Conservation (phyloP, 2,113 vertebrate genomes). For the Lucifuga dentata region DNA sequence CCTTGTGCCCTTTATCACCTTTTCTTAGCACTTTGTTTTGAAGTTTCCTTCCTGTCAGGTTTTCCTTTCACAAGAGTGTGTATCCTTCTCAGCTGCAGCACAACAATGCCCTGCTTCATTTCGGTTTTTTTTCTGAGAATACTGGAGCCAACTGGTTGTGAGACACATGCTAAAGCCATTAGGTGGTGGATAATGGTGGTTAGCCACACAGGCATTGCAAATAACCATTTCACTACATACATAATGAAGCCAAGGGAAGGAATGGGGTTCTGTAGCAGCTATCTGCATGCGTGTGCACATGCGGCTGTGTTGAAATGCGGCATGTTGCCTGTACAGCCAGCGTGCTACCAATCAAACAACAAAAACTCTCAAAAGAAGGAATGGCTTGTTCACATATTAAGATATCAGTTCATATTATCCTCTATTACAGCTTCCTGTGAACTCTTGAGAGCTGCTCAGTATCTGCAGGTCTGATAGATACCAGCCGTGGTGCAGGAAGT, state of each 20-base stretch:
- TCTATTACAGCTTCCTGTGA: conserved; percentile 12
- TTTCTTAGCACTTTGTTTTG: conserved; percentile 72
- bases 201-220: conserved; percentile 61
- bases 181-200: conserved; percentile 58
- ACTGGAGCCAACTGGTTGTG: conserved; percentile 60
- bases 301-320: conserved; percentile 34
- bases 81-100: conserved; percentile 52
- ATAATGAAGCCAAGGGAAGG: conserved; percentile 46
- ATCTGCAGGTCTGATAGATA: conserved; percentile 28
- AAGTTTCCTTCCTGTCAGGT: conserved; percentile 71
- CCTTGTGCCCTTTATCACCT: conserved; percentile 43
- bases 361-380: conserved; percentile 1
- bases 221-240: conserved; percentile 50
- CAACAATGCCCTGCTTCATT: conserved; percentile 72
- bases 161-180: conserved; percentile 75
- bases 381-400: conserved; percentile 33
- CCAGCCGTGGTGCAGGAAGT: conserved; percentile 20
- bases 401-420: conserved; percentile 29
- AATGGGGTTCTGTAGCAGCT: conserved; percentile 1
- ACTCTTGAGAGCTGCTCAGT: conserved; percentile 21
- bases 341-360: background rate
- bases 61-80: conserved; percentile 57
- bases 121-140: conserved; percentile 53
- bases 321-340: conserved; percentile 11
- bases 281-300: conserved; percentile 9